These are phyloP conservation scores for Colletes collaris DNA, from an alignment of 2,888 invertebrate species.

Conservation along the genomic window DNA sequence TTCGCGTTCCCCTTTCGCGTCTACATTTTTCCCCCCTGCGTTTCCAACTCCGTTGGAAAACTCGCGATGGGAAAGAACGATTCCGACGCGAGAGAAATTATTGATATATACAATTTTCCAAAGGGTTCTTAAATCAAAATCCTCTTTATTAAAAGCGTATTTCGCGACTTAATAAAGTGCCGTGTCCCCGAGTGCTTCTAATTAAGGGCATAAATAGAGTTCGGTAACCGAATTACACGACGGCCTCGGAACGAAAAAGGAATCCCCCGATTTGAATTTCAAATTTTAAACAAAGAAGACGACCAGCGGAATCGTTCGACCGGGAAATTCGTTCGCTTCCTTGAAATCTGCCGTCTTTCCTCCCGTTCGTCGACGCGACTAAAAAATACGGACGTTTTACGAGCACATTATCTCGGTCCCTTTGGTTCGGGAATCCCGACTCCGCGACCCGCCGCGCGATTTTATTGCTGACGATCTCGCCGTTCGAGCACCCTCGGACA, in stretches of 20 bases:
- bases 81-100: too few species aligned
- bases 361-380: background rate
- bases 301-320: background rate
- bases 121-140: too few species aligned
- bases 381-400: background rate
- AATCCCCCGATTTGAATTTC: slow-evolving; percentile 23
- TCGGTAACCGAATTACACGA: slow-evolving; percentile 28
- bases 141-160: too few species aligned
- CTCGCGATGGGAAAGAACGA: background rate
- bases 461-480: background rate
- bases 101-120: too few species aligned
- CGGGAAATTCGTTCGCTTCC: background rate
- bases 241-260: slow-evolving; percentile 6
- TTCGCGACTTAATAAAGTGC: too few species aligned
- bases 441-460: background rate
- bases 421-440: background rate
- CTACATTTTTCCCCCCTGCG: background rate
- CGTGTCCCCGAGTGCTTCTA: background rate
- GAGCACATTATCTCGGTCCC: background rate
- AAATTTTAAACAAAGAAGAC: slow-evolving; percentile 12
- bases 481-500: background rate
- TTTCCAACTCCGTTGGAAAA: background rate
- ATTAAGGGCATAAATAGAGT: slow-evolving; percentile 16
- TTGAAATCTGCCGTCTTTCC: background rate
- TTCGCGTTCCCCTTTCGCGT: background rate